Evolutionary conservation across 2,888 invertebrate species (phyloP), one percentile per base, ranked within the genome.

Genomic region (Scaptomyza cyrtandrae): DNA sequence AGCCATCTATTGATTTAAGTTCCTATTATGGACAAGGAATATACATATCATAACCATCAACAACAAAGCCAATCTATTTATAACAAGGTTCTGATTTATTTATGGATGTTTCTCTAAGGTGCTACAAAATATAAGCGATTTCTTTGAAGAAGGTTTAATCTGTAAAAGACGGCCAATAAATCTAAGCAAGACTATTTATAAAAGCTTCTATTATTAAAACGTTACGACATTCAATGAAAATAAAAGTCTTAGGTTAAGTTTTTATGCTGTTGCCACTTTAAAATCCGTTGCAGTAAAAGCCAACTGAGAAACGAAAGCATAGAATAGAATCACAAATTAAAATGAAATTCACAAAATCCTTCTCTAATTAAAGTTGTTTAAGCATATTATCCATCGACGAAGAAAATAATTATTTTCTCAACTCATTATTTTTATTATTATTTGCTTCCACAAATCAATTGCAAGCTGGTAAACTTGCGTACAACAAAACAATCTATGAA

Each of bases 1-100:
- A 56, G n/a, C 24, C 49, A 46, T 45, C 55, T 58, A 69, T 68
- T 66, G 56, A 66, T 52, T 71, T 39, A 37, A 52, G 41, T 63
- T 56, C 27, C 35, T 53, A 37, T 48, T 58, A 59, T 71, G 60
- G 53, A 49, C 41, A 5, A 43, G 19, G 3, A 19, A 13, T 14
- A 13, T 16, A n/a, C 37, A 13, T 16, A 19, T 19, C 19, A 24
- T 1, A 1, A 27, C 37, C n/a, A n/a, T 6, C 0, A 37, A 55
- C 11, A 45, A 2, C 7, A 56, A 31, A 24, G 45, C 24, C 24
- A 0, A 14, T n/a, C 14, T 14, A 52, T 39, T 52, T 52, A 14
- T 27, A 35, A 27, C 14, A 52, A 14, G 27, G 5, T 19, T 39
- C 1, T 4, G 52, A 3, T 52, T 27, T 27, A 52, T 7, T 33